Percentiles rank a stretch among this genome's conserved stretches.
These are phyloP conservation scores for Pygoscelis antarcticus DNA, from an alignment of 2,113 vertebrate genomes.

Conservation along the genomic window DNA sequence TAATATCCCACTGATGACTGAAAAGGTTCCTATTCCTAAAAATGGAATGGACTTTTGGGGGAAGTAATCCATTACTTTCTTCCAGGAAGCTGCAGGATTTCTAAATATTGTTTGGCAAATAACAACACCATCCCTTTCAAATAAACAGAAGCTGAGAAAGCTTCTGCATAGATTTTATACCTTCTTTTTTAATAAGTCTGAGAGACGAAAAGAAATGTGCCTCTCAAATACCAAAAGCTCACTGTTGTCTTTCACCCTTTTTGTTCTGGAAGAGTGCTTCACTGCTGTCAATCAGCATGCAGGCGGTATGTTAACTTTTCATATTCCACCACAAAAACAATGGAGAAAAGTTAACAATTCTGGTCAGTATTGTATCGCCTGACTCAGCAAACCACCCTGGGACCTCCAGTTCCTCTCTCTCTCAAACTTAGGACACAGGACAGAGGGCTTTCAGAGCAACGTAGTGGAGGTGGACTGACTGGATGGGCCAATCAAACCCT, in stretches of 20 bases:
- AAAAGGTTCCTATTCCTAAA: constrained; percentile 32
- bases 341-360: constrained; percentile 13
- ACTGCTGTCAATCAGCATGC: constrained; percentile 14
- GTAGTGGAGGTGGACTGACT: neutral
- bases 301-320: neutral
- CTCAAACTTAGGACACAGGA: neutral
- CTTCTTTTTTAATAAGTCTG: neutral
- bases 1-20: neutral
- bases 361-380: neutral
- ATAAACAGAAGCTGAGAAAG: neutral
- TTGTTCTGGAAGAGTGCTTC: neutral
- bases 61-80: neutral
- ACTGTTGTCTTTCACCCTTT: neutral
- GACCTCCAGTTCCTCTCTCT: neutral
- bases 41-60: neutral
- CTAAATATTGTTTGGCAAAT: neutral
- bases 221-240: neutral
- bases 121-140: neutral
- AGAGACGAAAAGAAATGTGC: neutral
- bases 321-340: neutral
- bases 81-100: constrained; percentile 18
- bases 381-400: neutral
- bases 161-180: neutral
- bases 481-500: neutral
- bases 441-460: neutral